Evolutionary conservation across 2,797 vertebrate species (phyloP).

Genomic region (Podarcis siculus): DNA sequence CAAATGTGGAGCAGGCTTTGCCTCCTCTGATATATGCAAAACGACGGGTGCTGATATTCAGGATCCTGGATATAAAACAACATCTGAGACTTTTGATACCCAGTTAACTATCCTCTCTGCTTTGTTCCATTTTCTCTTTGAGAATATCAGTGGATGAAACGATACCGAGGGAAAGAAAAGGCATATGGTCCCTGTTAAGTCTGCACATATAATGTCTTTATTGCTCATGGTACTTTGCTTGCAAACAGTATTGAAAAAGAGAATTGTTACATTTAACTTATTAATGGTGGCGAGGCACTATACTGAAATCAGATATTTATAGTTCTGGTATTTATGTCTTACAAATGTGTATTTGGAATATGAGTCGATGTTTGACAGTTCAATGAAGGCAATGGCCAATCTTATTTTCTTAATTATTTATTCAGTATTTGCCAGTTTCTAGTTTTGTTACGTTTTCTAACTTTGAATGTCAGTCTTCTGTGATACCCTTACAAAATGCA

Average conservation of each 20-base stretch:
- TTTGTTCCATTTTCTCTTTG: neutral
- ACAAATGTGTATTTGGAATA: neutral
- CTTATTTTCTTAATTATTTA: neutral
- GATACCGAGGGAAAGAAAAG: neutral
- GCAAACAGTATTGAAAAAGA: neutral
- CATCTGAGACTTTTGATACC: neutral
- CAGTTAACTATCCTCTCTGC: neutral
- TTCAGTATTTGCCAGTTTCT: neutral
- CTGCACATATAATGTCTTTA: constrained; percentile 1
- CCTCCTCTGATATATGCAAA: neutral
- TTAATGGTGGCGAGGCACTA: neutral
- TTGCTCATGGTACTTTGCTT: neutral
- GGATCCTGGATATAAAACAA: neutral
- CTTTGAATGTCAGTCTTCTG: neutral
- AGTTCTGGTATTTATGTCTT: neutral
- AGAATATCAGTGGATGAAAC: neutral
- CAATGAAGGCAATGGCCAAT: neutral
- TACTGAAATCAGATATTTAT: neutral
- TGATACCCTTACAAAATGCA: neutral
- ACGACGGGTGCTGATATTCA: neutral
- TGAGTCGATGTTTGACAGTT: neutral
- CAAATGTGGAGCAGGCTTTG: neutral
- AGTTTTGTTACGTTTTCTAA: neutral
- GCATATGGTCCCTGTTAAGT: neutral
- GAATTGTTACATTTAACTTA: neutral